These are phyloP conservation scores for Thunnus maccoyii DNA, from an alignment of 2,113 vertebrate genomes.

Conservation along the genomic window DNA sequence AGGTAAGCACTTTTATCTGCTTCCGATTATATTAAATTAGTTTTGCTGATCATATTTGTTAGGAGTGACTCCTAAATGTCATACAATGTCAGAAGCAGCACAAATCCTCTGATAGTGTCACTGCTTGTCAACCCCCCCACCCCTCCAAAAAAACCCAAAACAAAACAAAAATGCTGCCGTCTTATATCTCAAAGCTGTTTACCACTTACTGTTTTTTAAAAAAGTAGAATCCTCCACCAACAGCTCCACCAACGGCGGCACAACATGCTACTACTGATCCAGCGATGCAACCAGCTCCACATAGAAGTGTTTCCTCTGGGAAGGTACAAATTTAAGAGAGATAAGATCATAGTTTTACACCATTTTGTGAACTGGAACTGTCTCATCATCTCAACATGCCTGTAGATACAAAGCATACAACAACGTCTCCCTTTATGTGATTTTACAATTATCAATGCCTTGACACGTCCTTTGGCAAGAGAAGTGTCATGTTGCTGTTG, in stretches of 20 bases:
- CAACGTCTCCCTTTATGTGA: no score
- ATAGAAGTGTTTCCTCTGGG: fast-evolving
- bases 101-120: no score
- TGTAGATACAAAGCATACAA: no score
- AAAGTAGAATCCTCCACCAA: slow-evolving; percentile 12
- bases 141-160: no score
- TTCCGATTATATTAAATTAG: neutral
- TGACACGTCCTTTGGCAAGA: no score
- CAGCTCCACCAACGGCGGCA: neutral
- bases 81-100: neutral
- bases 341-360: neutral
- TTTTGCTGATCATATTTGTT: neutral
- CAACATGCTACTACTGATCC: slow-evolving; percentile 50
- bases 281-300: slow-evolving; percentile 41
- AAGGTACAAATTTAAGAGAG: neutral
- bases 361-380: neutral
- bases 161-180: no score
- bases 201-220: slow-evolving; percentile 44
- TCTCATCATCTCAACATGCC: neutral
- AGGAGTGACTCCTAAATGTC: neutral
- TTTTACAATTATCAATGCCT: neutral
- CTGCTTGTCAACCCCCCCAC: no score
- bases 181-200: neutral
- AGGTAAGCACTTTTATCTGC: neutral
- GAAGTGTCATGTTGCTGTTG: neutral